Evolutionary conservation across 2,113 vertebrate species (phyloP).

Genomic region (Benitochromis conjunctus): DNA sequence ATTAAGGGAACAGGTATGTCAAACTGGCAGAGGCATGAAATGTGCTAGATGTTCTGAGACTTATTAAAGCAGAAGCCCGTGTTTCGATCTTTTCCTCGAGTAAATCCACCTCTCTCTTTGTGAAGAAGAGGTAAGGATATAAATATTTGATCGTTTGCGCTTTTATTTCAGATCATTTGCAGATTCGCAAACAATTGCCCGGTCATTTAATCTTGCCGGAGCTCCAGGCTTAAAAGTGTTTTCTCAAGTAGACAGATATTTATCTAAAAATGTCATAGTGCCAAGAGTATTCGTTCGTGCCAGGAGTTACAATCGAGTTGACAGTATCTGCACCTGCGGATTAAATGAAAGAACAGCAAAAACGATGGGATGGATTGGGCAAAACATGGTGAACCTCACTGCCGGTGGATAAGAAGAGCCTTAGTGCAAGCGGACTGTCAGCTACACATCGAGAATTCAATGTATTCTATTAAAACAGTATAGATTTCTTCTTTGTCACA

Average conservation of each 20-base stretch:
- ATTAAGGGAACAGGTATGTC: slow-evolving; percentile 13
- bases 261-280: slow-evolving; percentile 63
- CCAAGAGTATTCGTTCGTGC: slow-evolving; percentile 64
- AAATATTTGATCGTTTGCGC: slow-evolving; percentile 20
- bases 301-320: slow-evolving; percentile 68
- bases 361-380: slow-evolving; percentile 33
- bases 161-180: slow-evolving; percentile 49
- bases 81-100: not conserved
- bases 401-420: slow-evolving; percentile 39
- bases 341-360: slow-evolving; percentile 61
- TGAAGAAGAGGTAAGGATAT: not conserved
- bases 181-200: slow-evolving; percentile 45
- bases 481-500: slow-evolving; percentile 60
- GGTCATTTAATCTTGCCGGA: slow-evolving; percentile 59
- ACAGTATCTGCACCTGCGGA: slow-evolving; percentile 71
- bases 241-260: slow-evolving; percentile 70
- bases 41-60: not conserved
- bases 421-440: slow-evolving; percentile 2
- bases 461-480: slow-evolving; percentile 57
- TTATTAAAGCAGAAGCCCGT: not conserved
- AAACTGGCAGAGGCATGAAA: slow-evolving; percentile 24
- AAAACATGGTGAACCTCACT: slow-evolving; percentile 53
- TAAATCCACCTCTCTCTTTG: not conserved
- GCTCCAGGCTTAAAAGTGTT: slow-evolving; percentile 56
- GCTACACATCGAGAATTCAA: not conserved